Evolutionary conservation across 2,113 vertebrate genomes (phyloP).

Genomic region (Salvelinus fontinalis): DNA sequence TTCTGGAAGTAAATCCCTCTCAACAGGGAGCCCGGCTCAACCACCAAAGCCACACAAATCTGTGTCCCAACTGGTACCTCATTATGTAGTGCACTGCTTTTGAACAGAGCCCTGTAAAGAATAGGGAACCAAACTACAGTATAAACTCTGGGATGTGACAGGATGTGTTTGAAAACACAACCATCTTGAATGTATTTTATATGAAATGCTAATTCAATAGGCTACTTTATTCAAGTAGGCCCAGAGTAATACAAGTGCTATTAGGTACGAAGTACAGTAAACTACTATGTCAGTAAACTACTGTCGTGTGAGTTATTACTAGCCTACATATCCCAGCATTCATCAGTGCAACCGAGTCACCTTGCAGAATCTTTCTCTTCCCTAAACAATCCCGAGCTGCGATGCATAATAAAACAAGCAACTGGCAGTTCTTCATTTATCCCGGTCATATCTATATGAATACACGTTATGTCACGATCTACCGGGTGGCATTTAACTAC

Average conservation of each 20-base stretch:
- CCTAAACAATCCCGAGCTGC: background rate
- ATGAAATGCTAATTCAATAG: background rate
- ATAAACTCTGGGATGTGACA: too few relatives aligned
- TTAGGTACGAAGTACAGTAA: too few relatives aligned
- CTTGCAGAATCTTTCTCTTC: slow-evolving; percentile 1
- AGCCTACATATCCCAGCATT: slow-evolving; percentile 1
- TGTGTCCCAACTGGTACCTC: background rate
- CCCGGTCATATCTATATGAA: background rate
- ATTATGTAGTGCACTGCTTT: background rate
- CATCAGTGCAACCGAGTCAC: background rate
- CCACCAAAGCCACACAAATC: background rate
- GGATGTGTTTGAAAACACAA: too few relatives aligned
- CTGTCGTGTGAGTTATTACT: background rate
- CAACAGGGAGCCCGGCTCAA: background rate
- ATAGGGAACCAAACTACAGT: too few relatives aligned
- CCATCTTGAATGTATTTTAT: too few relatives aligned
- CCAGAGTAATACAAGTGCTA: background rate
- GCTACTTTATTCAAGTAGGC: background rate
- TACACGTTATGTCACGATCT: background rate
- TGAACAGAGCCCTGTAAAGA: too few relatives aligned
- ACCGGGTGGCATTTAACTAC: background rate
- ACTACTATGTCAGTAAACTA: background rate
- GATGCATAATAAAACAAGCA: background rate
- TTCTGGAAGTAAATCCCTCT: background rate
- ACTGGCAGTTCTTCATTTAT: background rate